Evolutionary conservation across 2,113 vertebrate genomes (phyloP), one percentile per base, ranked within the genome.

Genomic region (Sardina pilchardus): DNA sequence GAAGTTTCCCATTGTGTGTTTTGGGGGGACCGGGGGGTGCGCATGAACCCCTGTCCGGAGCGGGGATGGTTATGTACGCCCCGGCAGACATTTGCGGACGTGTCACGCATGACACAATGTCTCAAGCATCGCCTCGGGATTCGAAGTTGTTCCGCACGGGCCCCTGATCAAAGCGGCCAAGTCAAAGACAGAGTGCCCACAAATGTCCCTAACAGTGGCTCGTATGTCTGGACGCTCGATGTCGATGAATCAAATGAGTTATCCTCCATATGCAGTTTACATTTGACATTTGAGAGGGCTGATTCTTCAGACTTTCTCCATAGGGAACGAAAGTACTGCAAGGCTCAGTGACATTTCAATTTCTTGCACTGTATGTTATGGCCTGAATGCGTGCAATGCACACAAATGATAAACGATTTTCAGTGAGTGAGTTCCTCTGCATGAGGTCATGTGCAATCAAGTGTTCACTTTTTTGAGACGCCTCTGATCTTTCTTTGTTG

Each of bases 211-310:
- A 75, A 75, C 67, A 75, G 67, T 75, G 26, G 67, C 30, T 8
- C 16, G 26, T 75, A 75, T 75, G 67, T 75, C 67, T 75, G 67
- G n/a, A 34, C 6, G 6, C 67, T 75, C 67, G 36, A 12, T 10
- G 26, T 34, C 67, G 9, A 75, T 75, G 67, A 34, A 34, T 75
- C 67, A 75, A 14, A 75, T 75, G 26, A 30, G 26, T 75, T 75
- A 34, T 26, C 26, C 67, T 14, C 9, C n/a, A 14, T 30, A 75
- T 75, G 67, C 67, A 75, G 67, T 34, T 75, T 75, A 75, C 67
- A 75, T 75, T 75, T 75, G 67, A 75, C 67, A 75, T 75, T 75
- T 75, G 30, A 75, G 67, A 75, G n/a, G 67, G 4, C 67, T 75
- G 26, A 12, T 75, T 75, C 67, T 36, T 75, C 67, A 34, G 67